These are phyloP conservation scores for Arrhamphus sclerolepis DNA, from an alignment of 2,797 vertebrate genomes.

Conservation along the genomic window DNA sequence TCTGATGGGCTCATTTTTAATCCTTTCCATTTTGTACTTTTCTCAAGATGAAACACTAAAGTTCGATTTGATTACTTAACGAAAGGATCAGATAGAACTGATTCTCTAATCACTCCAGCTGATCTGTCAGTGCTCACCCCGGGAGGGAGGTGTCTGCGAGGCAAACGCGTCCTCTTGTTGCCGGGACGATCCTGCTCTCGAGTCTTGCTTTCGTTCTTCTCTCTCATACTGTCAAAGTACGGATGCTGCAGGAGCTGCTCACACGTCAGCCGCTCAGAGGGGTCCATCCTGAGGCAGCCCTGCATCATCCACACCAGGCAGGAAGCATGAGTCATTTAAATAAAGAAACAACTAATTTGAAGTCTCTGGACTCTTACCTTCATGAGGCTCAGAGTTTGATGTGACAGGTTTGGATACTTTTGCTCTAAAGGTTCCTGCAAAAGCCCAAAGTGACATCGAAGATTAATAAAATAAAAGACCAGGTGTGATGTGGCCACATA, in stretches of 20 bases:
- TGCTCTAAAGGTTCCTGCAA: slow-evolving; percentile 89
- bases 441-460: slow-evolving; percentile 8
- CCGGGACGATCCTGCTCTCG: slow-evolving; percentile 77
- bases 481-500: too few relatives aligned
- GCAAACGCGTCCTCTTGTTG: slow-evolving; percentile 76
- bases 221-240: slow-evolving; percentile 88
- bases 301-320: slow-evolving; percentile 55
- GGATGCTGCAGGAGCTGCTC: slow-evolving; percentile 90
- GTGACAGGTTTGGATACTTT: slow-evolving; percentile 88
- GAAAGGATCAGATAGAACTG: too few relatives aligned
- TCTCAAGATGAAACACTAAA: too few relatives aligned
- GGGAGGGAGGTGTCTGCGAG: slow-evolving; percentile 82
- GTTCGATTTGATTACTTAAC: too few relatives aligned
- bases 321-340: too few relatives aligned
- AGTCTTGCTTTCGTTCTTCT: slow-evolving; percentile 67
- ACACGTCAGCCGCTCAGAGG: slow-evolving; percentile 86
- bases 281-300: slow-evolving; percentile 92
- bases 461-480: neutral
- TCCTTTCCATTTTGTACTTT: too few relatives aligned
- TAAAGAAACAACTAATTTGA: too few relatives aligned
- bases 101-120: too few relatives aligned
- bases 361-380: slow-evolving; percentile 72
- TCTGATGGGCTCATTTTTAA: too few relatives aligned
- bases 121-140: slow-evolving; percentile 80
- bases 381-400: slow-evolving; percentile 87